Percentiles rank a stretch among this genome's conserved stretches.
phyloP scores from a whole-genome alignment of 2,113 vertebrate species.

The Pardalotus punctatus region DNA sequence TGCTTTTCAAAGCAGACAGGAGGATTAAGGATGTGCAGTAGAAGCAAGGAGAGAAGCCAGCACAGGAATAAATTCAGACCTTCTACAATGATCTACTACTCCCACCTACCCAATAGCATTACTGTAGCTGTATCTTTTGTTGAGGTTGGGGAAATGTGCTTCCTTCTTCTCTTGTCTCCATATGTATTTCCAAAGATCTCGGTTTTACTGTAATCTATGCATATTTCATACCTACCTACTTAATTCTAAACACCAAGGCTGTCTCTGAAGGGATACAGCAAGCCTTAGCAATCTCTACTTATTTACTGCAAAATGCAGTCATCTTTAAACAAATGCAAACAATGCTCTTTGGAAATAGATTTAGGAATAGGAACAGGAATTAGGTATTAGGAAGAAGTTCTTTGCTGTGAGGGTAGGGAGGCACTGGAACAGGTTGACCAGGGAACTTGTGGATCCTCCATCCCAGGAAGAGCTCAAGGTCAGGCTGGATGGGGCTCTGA shows the following conservation, averaged over 20 bases:
- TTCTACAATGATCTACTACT: background rate
- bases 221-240: background rate
- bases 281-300: background rate
- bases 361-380: background rate
- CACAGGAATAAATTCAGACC: background rate
- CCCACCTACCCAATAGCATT: background rate
- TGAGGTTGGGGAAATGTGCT: background rate
- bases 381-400: background rate
- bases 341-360: background rate
- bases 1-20: background rate
- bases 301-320: background rate
- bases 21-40: background rate
- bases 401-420: background rate
- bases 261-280: background rate
- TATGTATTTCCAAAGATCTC: background rate
- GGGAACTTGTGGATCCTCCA: background rate
- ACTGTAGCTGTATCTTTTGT: background rate
- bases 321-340: background rate
- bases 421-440: background rate
- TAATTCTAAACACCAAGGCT: background rate
- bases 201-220: background rate
- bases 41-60: background rate
- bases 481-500: background rate
- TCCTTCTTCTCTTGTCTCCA: background rate
- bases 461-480: background rate